phyloP scores from a whole-genome alignment of 2,113 vertebrate genomes.

The Coreoperca whiteheadi region DNA sequence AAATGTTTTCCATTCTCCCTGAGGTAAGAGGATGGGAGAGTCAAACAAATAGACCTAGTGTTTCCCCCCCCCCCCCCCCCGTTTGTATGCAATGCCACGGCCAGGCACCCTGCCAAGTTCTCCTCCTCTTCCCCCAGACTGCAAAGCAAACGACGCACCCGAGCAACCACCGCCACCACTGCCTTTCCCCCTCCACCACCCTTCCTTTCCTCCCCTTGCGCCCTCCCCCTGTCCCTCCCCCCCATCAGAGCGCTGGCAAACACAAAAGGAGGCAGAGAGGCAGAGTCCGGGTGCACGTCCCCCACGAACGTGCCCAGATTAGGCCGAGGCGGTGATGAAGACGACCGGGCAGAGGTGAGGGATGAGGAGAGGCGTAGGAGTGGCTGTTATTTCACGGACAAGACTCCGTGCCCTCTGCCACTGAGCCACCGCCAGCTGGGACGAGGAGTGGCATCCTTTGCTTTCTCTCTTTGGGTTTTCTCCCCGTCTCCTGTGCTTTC shows the following conservation, averaged over 20 bases:
- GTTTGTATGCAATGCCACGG: conserved; percentile 67
- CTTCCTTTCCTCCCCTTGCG: conserved; percentile 28
- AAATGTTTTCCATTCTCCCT: conserved; percentile 21
- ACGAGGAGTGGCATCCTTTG: conserved; percentile 74
- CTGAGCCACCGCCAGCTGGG: conserved; percentile 66
- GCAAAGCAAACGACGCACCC: conserved; percentile 26
- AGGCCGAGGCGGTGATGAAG: conserved; percentile 50
- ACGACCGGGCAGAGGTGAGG: conserved; percentile 37
- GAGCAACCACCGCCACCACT: neutral
- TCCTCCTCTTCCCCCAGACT: conserved; percentile 14
- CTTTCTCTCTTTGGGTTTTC: conserved; percentile 60
- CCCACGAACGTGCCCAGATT: conserved; percentile 40
- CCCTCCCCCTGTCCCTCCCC: conserved; percentile 79
- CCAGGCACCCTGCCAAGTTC: conserved; percentile 58
- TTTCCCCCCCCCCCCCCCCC: conserved; percentile 4
- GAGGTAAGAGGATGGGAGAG: conserved; percentile 55
- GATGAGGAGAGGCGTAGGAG: conserved; percentile 23
- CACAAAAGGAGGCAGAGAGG: conserved; percentile 80
- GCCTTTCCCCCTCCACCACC: conserved; percentile 16
- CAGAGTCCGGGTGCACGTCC: conserved; percentile 1
- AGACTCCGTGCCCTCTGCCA: conserved; percentile 55
- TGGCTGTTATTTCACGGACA: conserved; percentile 49
- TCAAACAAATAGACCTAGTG: conserved; percentile 65
- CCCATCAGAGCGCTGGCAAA: conserved; percentile 68
- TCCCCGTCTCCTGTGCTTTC: conserved; percentile 39